Evolutionary conservation across 1,140 invertebrate genomes (phyloP).

Genomic region (Hylaeus volcanicus): DNA sequence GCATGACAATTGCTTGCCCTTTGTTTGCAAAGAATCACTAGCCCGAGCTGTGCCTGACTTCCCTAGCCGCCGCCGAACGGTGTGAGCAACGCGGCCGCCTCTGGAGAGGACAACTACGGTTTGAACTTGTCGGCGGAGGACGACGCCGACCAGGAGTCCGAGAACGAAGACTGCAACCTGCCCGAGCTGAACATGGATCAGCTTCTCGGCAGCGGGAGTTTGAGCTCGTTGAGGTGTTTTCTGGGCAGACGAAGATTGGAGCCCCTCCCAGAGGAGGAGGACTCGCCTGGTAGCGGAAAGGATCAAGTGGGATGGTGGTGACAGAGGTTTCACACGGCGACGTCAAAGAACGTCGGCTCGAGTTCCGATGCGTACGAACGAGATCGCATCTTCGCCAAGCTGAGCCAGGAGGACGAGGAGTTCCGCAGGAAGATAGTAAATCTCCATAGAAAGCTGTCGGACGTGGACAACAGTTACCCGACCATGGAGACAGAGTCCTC

Average conservation of each 20-base stretch:
- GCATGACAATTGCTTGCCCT: conserved; percentile 79
- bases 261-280: conserved; percentile 78
- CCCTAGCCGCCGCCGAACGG: conserved; percentile 76
- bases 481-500: conserved; percentile 4
- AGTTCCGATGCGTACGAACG: conserved; percentile 57
- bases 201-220: conserved; percentile 68
- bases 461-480: conserved; percentile 69
- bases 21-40: conserved; percentile 80
- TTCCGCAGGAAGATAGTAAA: conserved; percentile 77
- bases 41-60: conserved; percentile 78
- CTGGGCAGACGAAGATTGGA: conserved; percentile 75
- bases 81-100: conserved; percentile 34
- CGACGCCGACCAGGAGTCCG: conserved; percentile 65
- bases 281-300: conserved; percentile 74
- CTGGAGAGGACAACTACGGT: conserved; percentile 72
- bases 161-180: conserved; percentile 68
- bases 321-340: conserved; percentile 75
- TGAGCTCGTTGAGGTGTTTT: conserved; percentile 71
- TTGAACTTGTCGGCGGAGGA: conserved; percentile 70
- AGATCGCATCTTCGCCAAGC: conserved; percentile 71
- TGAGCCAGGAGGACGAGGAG: conserved; percentile 75
- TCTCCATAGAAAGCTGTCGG: conserved; percentile 75
- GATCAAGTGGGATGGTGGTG: conserved; percentile 79
- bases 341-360: conserved; percentile 62
- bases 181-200: conserved; percentile 79